phyloP scores from a whole-genome alignment of 2,113 vertebrate genomes.

The Scartelaos histophorus region DNA sequence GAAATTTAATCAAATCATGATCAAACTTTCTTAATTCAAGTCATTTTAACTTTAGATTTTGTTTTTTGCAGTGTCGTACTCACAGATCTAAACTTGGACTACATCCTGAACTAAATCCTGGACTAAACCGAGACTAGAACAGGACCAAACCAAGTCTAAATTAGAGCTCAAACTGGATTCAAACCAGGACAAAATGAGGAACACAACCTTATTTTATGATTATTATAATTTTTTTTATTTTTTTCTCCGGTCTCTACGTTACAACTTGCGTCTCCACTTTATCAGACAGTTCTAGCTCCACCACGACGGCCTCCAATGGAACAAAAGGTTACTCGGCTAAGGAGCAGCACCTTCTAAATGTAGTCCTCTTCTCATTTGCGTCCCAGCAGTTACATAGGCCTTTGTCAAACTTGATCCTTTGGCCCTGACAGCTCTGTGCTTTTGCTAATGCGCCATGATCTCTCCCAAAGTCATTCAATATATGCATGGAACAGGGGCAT shows the following conservation, averaged over 20 bases:
- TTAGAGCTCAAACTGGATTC: no score
- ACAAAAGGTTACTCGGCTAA: slow-evolving; percentile 34
- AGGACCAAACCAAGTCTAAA: no score
- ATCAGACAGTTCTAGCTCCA: slow-evolving; percentile 38
- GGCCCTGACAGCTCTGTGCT: neutral
- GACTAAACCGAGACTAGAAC: no score
- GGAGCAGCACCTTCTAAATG: slow-evolving; percentile 16
- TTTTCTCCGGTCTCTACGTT: slow-evolving; percentile 53
- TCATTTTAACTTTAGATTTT: no score
- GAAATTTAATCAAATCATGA: no score
- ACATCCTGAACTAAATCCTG: no score
- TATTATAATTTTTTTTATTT: slow-evolving; percentile 44
- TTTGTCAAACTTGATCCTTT: slow-evolving; percentile 28
- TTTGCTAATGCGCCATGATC: slow-evolving; percentile 28
- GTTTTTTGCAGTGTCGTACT: no score
- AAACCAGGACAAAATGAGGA: no score
- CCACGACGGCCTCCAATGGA: slow-evolving; percentile 13
- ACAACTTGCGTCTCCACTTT: slow-evolving; percentile 36
- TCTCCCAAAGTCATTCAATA: slow-evolving; percentile 44
- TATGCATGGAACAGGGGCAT: slow-evolving; percentile 28
- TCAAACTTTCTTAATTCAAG: no score
- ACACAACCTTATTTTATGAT: no score
- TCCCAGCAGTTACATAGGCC: neutral
- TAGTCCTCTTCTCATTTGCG: slow-evolving; percentile 16
- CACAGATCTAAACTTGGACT: no score